Evolutionary conservation across 2,888 invertebrate genomes (phyloP).

Genomic region (Hydriomena furcata): DNA sequence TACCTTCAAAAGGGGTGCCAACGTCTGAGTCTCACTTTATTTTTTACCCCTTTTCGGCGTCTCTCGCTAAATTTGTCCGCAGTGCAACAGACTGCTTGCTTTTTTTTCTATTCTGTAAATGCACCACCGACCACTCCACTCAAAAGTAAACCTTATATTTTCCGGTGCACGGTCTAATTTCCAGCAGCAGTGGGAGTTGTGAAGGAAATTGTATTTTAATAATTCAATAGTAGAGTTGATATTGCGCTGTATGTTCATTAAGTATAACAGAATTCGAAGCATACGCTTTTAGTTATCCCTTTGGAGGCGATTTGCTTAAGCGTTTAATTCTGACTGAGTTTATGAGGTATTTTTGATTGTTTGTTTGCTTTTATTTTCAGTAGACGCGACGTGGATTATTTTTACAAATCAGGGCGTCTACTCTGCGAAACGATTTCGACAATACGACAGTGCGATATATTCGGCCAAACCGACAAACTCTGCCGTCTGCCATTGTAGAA

Average conservation of each 20-base stretch:
- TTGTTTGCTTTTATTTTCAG: slow-evolving; percentile 28
- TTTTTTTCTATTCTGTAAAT: slow-evolving; percentile 45
- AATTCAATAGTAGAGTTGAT: slow-evolving; percentile 35
- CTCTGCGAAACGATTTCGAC: too few species aligned
- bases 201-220: slow-evolving; percentile 41
- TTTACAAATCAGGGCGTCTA: slow-evolving; percentile 7
- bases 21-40: slow-evolving; percentile 47
- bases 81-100: slow-evolving; percentile 40
- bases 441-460: too few species aligned
- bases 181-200: slow-evolving; percentile 8
- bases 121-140: slow-evolving; percentile 46
- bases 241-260: slow-evolving; percentile 30
- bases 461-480: too few species aligned
- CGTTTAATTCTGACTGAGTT: slow-evolving; percentile 54
- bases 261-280: slow-evolving; percentile 38
- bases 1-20: slow-evolving; percentile 57
- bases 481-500: too few species aligned
- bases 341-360: slow-evolving; percentile 49
- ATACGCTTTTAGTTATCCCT: slow-evolving; percentile 49
- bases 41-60: slow-evolving; percentile 53
- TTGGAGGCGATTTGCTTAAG: slow-evolving; percentile 55
- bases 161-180: slow-evolving; percentile 37
- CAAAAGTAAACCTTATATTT: slow-evolving; percentile 50
- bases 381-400: slow-evolving; percentile 9
- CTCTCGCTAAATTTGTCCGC: slow-evolving; percentile 71